These are phyloP conservation scores for Noctilio leporinus DNA, from an alignment of 2,113 vertebrate genomes.

Conservation along the genomic window DNA sequence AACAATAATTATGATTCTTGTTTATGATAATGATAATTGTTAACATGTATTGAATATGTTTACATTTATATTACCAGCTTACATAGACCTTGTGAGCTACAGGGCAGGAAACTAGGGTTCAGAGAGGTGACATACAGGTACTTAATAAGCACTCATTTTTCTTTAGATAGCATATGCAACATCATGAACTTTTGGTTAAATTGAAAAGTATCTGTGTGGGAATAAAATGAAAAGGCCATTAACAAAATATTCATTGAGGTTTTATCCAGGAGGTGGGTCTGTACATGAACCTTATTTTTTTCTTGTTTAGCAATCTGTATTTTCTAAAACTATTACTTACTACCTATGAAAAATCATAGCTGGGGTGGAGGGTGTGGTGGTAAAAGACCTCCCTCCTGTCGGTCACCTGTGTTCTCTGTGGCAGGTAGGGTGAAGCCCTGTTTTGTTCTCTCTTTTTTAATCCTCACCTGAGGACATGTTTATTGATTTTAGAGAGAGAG, in stretches of 20 bases:
- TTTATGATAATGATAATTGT: constrained; percentile 41
- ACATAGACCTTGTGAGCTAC: background rate
- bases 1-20: constrained; percentile 46
- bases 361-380: background rate
- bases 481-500: too few species aligned
- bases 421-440: background rate
- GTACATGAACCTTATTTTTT: background rate
- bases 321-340: constrained; percentile 31
- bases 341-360: background rate
- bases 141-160: constrained; percentile 6
- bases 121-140: background rate
- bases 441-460: background rate
- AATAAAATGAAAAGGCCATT: background rate
- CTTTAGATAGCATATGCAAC: background rate
- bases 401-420: background rate
- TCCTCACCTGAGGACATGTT: too few species aligned
- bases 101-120: background rate
- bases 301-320: background rate
- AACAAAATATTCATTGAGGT: constrained; percentile 2
- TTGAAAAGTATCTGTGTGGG: background rate
- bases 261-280: constrained; percentile 10
- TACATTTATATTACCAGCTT: background rate
- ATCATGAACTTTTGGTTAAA: background rate
- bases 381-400: background rate
- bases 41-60: constrained; percentile 8